These are phyloP conservation scores for Meiosimyza decipiens DNA, from an alignment of 2,888 invertebrate genomes.

Conservation along the genomic window DNA sequence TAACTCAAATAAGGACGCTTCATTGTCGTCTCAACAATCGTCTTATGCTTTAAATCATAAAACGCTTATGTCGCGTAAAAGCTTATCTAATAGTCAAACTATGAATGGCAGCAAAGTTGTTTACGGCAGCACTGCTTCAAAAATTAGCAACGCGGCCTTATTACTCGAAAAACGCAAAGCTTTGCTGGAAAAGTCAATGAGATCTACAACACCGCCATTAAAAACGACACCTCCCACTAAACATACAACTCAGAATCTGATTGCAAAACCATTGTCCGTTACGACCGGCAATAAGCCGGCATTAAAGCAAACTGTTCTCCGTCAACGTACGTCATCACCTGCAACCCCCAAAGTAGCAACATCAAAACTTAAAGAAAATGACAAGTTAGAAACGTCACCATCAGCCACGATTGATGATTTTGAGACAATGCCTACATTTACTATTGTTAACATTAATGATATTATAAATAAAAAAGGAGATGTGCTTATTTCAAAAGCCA, in stretches of 20 bases:
- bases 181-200: conserved; percentile 26
- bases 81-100: conserved; percentile 14
- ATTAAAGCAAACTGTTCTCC: conserved; percentile 11
- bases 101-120: conserved; percentile 32
- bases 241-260: conserved; percentile 19
- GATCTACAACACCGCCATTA: not conserved
- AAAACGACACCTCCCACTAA: conserved; percentile 6
- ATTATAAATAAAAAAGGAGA: conserved; percentile 65
- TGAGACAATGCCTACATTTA: conserved; percentile 65
- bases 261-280: not conserved
- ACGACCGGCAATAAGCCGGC: conserved; percentile 14
- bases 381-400: conserved; percentile 41
- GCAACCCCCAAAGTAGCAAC: conserved; percentile 21
- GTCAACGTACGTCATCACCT: conserved; percentile 24
- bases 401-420: conserved; percentile 56
- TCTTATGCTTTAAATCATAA: conserved; percentile 9
- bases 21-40: not conserved
- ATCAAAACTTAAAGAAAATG: conserved; percentile 2
- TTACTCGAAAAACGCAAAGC: conserved; percentile 16
- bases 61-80: conserved; percentile 16
- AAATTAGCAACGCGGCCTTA: not conserved
- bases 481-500: conserved; percentile 53
- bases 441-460: conserved; percentile 66
- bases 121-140: conserved; percentile 1
- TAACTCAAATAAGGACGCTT: conserved; percentile 10